Conservation (phyloP, 2,797 vertebrate species). For the Typhlichthys eigenmanni region DNA sequence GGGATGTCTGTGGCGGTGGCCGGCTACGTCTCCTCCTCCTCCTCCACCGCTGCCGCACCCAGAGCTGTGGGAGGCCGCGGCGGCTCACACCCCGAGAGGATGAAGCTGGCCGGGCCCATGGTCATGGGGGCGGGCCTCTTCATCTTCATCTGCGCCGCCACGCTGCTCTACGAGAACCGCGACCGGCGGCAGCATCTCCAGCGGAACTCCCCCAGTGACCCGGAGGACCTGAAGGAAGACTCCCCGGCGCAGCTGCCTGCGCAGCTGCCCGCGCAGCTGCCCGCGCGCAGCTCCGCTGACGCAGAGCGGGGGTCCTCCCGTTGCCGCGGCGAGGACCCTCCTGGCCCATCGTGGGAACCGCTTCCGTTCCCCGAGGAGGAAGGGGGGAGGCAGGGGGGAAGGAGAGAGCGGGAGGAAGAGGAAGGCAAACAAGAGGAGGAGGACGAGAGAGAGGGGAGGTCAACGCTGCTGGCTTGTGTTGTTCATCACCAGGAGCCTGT, state of each 20-base stretch:
- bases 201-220: conserved; percentile 36
- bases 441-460: conserved; percentile 27
- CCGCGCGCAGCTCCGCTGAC: conserved; percentile 49
- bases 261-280: conserved; percentile 40
- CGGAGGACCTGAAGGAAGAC: conserved; percentile 63
- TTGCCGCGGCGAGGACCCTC: conserved; percentile 33
- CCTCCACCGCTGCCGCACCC: conserved; percentile 2
- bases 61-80: conserved; percentile 43
- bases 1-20: conserved; percentile 89
- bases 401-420: conserved; percentile 15
- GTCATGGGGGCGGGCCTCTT: conserved; percentile 97
- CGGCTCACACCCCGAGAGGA: conserved; percentile 80
- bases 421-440: conserved; percentile 31
- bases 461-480: conserved; percentile 51
- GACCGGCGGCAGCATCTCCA: conserved; percentile 80
- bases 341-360: background rate
- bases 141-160: conserved; percentile 96
- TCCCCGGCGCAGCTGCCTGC: conserved; percentile 40
- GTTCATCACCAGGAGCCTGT: conserved; percentile 65
- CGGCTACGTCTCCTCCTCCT: conserved; percentile 77
- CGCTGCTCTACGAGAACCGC: conserved; percentile 93
- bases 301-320: conserved; percentile 50
- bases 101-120: conserved; percentile 90
- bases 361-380: conserved; percentile 20
- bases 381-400: conserved; percentile 23